Conservation (phyloP, 2,797 vertebrate genomes). For the Enteromius viviparus region DNA sequence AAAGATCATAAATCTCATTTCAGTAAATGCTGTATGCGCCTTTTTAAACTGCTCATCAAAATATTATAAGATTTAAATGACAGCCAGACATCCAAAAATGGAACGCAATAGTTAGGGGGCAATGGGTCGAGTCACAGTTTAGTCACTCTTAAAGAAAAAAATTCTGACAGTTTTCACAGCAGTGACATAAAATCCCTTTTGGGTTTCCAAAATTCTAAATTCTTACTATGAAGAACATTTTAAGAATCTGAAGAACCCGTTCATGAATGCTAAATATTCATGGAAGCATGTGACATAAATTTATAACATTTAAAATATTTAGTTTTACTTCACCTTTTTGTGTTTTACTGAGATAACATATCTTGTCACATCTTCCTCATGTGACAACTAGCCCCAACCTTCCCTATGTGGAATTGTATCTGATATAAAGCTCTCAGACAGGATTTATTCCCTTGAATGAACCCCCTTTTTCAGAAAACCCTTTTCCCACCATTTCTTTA, state of each 20-base stretch:
- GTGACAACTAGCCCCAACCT: background rate
- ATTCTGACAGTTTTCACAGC: background rate
- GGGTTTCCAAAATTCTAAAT: background rate
- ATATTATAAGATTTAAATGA: slow-evolving; percentile 6
- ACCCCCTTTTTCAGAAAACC: slow-evolving; percentile 29
- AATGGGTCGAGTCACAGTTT: background rate
- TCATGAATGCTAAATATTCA: background rate
- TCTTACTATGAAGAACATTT: background rate
- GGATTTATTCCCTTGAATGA: slow-evolving; percentile 45
- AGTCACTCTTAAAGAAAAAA: background rate
- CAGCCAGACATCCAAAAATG: background rate
- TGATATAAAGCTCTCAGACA: slow-evolving; percentile 40
- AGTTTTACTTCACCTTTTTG: background rate
- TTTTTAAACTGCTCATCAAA: slow-evolving; percentile 5
- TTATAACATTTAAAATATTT: background rate
- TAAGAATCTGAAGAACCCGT: background rate
- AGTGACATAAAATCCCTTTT: background rate
- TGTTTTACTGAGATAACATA: background rate
- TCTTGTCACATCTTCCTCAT: background rate
- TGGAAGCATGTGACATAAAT: background rate
- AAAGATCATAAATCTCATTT: slow-evolving; percentile 36
- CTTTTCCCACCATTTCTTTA: slow-evolving; percentile 38
- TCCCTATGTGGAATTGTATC: background rate
- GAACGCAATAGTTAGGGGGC: background rate
- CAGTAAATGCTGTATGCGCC: background rate